Base-by-base conservation (phyloP, 2,888 invertebrate genomes). In the Luffia ferchaultella region DNA sequence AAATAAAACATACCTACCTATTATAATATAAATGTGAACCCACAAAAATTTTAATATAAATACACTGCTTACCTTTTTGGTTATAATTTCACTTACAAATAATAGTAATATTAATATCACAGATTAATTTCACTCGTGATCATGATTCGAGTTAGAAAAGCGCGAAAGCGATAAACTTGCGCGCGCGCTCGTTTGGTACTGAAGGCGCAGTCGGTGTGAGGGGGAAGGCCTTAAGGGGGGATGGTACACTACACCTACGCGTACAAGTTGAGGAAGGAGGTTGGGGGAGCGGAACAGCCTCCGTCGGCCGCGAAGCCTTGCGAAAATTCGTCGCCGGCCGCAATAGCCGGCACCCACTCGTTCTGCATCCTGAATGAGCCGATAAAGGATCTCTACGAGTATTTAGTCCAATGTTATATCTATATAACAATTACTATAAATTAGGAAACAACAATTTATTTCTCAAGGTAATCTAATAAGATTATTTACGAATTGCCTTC, bases 301-400 rank as follows among this genome's bases (percentile, higher is more conserved):
- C 3, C 3, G 30, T 12, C 30, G 56, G 60, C 76, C 63, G 66
- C 63, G 65, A 71, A 82, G 79, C 79, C 80, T 82, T 80, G 80
- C 78, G 76, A 79, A 79, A 78, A 77, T 65, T 62, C 64, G 61
- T 61, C 60, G 62, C 19, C 19, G 15, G 5, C 18, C 18, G 15
- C 7, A 18, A n/a, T 45, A 45, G 30, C 12, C 30, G 30, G 3
- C 30, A 12, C 30, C 30, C 30, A 30, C 30, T 30, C 30, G 30
- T 3, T 12, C 30, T 30, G 12, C 30, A 12, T 3, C 30, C 30
- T 12, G 12, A 30, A 30, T 12, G 30, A 30, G 12, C 30, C 5
- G 30, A 30, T 30, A 12, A 30, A 12, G n/a, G n/a, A n/a, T n/a
- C n/a, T n/a, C n/a, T n/a, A n/a, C n/a, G n/a, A n/a, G n/a, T n/a